These are phyloP conservation scores for Columbina picui DNA, from an alignment of 2,113 vertebrate species.

Conservation along the genomic window DNA sequence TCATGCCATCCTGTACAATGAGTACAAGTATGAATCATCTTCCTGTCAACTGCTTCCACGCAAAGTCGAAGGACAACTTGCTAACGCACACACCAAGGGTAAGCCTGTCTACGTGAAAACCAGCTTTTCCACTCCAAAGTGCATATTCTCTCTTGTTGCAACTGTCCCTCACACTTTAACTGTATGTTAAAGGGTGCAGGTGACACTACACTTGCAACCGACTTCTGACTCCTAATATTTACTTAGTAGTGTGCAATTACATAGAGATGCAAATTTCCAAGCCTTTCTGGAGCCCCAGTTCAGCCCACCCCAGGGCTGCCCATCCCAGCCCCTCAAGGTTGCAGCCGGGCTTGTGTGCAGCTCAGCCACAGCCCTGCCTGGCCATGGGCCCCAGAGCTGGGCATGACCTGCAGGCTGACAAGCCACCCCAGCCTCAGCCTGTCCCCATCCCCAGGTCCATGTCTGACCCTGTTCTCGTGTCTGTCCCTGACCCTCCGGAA, in stretches of 20 bases:
- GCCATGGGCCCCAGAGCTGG: neutral
- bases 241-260: neutral
- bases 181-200: neutral
- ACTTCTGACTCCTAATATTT: neutral
- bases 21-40: neutral
- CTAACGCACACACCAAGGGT: neutral
- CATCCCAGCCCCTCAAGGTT: accelerated
- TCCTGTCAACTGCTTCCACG: neutral
- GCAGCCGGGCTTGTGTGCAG: neutral
- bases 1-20: neutral
- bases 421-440: neutral
- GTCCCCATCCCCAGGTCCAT: accelerated
- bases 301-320: neutral
- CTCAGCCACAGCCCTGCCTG: neutral
- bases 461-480: neutral
- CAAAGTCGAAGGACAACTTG: neutral
- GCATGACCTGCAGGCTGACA: neutral
- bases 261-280: neutral
- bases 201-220: neutral
- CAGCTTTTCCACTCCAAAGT: neutral
- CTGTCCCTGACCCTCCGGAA: neutral
- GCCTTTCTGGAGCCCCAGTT: neutral
- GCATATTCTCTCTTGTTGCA: neutral
- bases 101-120: neutral
- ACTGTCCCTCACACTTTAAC: neutral